Conservation (phyloP, 1,140 invertebrate species). For the Pygmarrhopalites habei region DNA sequence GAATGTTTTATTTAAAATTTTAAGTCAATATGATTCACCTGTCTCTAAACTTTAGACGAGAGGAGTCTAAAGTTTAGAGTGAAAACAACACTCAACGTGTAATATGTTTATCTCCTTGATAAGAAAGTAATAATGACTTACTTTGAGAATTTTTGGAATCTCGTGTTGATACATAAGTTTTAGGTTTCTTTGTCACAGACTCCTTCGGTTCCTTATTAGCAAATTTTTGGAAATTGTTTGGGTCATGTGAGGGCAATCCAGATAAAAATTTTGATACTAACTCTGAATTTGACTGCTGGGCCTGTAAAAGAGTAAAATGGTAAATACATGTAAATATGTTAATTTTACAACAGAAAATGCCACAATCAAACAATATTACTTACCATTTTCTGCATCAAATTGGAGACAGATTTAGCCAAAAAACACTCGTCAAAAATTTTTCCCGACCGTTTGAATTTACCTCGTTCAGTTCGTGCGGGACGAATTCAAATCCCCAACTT, state of each 20-base stretch:
- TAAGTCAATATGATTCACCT: background rate
- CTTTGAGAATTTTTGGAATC: slow-evolving; percentile 26
- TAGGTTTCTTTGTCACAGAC: slow-evolving; percentile 29
- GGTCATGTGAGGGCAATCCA: slow-evolving; percentile 80
- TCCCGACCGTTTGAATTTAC: too few relatives aligned
- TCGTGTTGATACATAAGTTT: slow-evolving; percentile 33
- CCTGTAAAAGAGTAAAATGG: too few relatives aligned
- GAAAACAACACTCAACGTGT: background rate
- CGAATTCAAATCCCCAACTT: too few relatives aligned
- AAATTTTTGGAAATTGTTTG: slow-evolving; percentile 66
- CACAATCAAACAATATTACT: too few relatives aligned
- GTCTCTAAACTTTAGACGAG: background rate
- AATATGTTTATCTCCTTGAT: background rate
- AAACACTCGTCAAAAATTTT: too few relatives aligned
- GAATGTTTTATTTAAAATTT: slow-evolving; percentile 3
- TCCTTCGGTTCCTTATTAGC: slow-evolving; percentile 28
- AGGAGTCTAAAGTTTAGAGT: background rate
- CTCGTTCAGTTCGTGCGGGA: too few relatives aligned
- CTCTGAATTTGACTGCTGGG: background rate
- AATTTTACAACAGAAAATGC: too few relatives aligned
- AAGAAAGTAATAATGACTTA: slow-evolving; percentile 3
- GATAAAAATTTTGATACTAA: slow-evolving; percentile 76
- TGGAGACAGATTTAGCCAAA: too few relatives aligned
- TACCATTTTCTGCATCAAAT: too few relatives aligned
- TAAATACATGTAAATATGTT: too few relatives aligned